phyloP scores from a whole-genome alignment of 2,797 vertebrate species.

The Phalanger gymnotis region DNA sequence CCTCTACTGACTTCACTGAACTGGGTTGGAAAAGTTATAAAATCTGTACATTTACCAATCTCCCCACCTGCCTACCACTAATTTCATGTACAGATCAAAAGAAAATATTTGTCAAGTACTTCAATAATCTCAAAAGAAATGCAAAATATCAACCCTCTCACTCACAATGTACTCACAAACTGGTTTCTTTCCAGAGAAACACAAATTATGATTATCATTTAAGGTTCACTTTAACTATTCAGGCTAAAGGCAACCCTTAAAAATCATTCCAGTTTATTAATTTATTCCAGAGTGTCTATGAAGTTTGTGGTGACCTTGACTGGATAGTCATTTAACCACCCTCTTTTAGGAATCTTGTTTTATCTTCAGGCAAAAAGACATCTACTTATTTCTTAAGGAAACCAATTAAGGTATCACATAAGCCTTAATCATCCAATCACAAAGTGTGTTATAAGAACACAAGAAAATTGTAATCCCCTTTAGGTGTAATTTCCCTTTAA shows the following conservation, averaged over 20 bases:
- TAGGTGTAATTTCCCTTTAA: background rate
- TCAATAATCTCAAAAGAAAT: background rate
- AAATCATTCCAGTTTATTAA: background rate
- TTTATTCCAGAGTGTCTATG: background rate
- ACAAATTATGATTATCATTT: background rate
- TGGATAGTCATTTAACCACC: background rate
- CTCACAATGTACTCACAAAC: background rate
- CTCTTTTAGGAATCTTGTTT: background rate
- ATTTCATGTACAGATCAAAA: background rate
- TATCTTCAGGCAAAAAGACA: conserved; percentile 7
- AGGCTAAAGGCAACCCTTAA: conserved; percentile 2
- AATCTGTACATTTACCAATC: background rate
- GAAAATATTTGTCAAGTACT: background rate
- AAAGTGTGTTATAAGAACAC: background rate
- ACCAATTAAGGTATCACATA: background rate
- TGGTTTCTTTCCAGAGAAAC: background rate
- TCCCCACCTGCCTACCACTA: background rate
- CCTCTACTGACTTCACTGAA: accelerated
- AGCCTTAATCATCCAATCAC: background rate
- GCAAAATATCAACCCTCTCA: too few species aligned
- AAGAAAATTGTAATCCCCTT: background rate
- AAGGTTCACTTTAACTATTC: background rate
- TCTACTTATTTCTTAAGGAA: conserved; percentile 7
- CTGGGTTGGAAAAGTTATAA: background rate
- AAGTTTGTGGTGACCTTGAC: background rate